Conservation (phyloP, 2,113 vertebrate genomes). For the Tympanuchus pallidicinctus region DNA sequence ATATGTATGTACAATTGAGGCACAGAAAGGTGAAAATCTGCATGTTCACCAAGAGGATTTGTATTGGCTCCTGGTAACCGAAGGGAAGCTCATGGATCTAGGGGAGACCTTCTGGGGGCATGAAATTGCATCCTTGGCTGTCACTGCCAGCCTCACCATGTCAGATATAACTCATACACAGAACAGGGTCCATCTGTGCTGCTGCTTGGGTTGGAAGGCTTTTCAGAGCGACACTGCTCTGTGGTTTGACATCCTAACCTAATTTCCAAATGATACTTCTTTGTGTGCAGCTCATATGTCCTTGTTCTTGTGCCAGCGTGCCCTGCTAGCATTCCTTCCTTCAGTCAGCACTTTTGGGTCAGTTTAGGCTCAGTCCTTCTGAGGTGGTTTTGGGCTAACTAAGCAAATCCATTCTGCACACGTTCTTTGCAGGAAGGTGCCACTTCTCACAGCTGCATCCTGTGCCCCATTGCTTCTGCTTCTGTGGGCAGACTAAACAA, state of each 20-base stretch:
- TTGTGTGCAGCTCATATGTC: background rate
- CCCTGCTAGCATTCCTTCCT: background rate
- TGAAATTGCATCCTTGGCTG: background rate
- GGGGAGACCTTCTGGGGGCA: background rate
- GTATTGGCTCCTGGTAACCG: background rate
- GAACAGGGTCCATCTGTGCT: background rate
- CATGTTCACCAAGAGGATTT: background rate
- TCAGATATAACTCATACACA: background rate
- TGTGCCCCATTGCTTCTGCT: background rate
- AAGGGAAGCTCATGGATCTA: background rate
- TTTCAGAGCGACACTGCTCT: background rate
- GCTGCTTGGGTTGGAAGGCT: background rate
- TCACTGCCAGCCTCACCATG: background rate
- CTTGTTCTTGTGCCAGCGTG: background rate
- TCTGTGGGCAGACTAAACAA: constrained; percentile 14
- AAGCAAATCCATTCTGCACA: background rate
- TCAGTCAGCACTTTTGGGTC: background rate
- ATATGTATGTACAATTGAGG: background rate
- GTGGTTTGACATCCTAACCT: background rate
- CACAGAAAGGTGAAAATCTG: background rate
- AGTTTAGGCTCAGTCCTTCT: background rate
- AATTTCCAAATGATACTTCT: background rate
- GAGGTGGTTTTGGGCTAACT: background rate
- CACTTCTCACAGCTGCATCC: background rate
- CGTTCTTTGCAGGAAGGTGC: background rate